Evolutionary conservation across 2,888 invertebrate genomes (phyloP), one percentile per base, ranked within the genome.

Genomic region (Andrena flavipes): DNA sequence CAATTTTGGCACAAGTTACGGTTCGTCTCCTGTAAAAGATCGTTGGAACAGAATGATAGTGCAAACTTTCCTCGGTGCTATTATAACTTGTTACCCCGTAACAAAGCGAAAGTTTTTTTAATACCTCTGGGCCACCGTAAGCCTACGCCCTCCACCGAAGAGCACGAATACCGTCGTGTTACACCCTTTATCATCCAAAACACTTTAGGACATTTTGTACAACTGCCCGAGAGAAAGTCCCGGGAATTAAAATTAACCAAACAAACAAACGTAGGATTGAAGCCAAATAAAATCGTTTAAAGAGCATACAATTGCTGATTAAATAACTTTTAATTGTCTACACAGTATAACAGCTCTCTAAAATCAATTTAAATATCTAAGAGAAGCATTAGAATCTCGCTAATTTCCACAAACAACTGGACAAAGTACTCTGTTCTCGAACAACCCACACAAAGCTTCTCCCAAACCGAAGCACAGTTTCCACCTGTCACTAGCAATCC

Each of bases 51-150:
- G 62, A 68, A 80, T 67, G 72, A 78, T 67, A 67, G 72, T 29
- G 67, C 10, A 35, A 80, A 80, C 72, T 78, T 80, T 72, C 56
- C 68, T 16, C 20, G n/a, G 48, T n/a, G 33, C 62, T 72, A 68
- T 78, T 78, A 72, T 78, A 80, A 78, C 80, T 80, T 71, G 78
- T 72, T 80, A 78, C 56, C 68, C 23, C 78, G 63, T 72, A 80
- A 80, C 80, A 72, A 72, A 63, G 67, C 13, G 62, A 78, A 80
- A 80, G 78, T 80, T 78, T 80, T 80, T 80, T 72, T 72, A 80
- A 80, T 80, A 80, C 80, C 54, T 20, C 42, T 8, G 54, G 29
- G 67, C 71, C 60, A n/a, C 51, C 69, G 8, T 68, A 68, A 78
- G 78, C 63, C 80, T 80, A 72, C 33, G 48, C 48, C 23, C 48